Percentiles rank a stretch among this genome's conserved stretches.
These are phyloP conservation scores for Pachyseris speciosa DNA, from an alignment of 64 coral and sea anemone species.

Conservation along the genomic window DNA sequence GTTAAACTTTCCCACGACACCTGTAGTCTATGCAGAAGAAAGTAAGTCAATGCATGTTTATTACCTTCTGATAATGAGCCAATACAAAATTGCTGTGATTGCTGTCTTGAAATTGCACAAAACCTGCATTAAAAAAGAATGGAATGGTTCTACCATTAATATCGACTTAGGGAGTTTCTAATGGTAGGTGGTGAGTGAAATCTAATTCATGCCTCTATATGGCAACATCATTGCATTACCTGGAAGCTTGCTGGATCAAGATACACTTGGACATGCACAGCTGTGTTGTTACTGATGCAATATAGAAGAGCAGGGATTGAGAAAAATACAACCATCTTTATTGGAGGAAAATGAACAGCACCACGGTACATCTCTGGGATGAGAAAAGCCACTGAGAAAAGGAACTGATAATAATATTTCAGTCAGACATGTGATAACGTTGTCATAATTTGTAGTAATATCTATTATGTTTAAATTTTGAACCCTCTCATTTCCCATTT, in stretches of 20 bases:
- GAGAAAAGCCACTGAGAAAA: constrained; percentile 78
- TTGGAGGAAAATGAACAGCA: constrained; percentile 4
- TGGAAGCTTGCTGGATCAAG: constrained; percentile 96
- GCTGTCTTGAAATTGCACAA: constrained; percentile 89
- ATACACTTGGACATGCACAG: constrained; percentile 88
- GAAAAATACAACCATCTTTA: constrained; percentile 72
- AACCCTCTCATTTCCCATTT: too few relatives aligned
- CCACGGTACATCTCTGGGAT: constrained; percentile 53
- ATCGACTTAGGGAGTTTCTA: too few relatives aligned
- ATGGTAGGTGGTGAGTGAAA: too few relatives aligned
- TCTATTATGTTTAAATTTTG: too few relatives aligned
- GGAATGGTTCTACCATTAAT: too few relatives aligned
- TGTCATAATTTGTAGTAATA: too few relatives aligned
- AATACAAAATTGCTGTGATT: constrained; percentile 78
- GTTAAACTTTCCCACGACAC: too few relatives aligned
- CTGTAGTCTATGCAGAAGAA: too few relatives aligned
- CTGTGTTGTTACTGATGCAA: constrained; percentile 88
- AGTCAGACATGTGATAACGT: background rate
- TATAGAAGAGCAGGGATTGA: constrained; percentile 87
- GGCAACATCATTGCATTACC: too few relatives aligned
- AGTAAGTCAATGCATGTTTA: background rate
- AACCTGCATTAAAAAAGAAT: constrained; percentile 58
- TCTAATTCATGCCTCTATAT: too few relatives aligned
- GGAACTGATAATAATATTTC: constrained; percentile 60
- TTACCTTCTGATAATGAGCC: constrained; percentile 87